A percentile compares a stretch with the other conserved stretches of the same genome.
Evolutionary conservation across 2,888 invertebrate species (phyloP).

Genomic region (Acrobeloides nanus): DNA sequence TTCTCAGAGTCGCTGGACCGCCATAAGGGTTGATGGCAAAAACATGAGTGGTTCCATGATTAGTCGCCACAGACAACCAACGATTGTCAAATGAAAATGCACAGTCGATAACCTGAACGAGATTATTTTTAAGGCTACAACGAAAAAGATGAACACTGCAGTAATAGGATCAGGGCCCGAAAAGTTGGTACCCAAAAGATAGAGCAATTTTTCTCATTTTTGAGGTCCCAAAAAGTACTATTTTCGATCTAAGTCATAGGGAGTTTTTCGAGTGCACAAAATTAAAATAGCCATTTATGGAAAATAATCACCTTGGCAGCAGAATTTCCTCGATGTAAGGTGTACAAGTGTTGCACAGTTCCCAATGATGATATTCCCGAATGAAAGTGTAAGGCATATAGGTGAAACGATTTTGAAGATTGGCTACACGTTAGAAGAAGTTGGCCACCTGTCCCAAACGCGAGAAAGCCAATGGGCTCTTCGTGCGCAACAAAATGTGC

Average conservation of each 20-base stretch:
- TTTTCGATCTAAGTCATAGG: too few species aligned
- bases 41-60: conserved; percentile 87
- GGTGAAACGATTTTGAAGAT: conserved; percentile 67
- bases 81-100: conserved; percentile 81
- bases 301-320: conserved; percentile 72
- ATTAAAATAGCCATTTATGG: background rate
- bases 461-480: conserved; percentile 21
- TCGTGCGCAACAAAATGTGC: conserved; percentile 47
- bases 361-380: conserved; percentile 74
- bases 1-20: conserved; percentile 75
- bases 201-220: too few species aligned
- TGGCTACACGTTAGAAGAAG: conserved; percentile 32
- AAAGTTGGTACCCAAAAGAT: too few species aligned
- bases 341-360: conserved; percentile 75
- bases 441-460: conserved; percentile 32
- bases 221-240: too few species aligned
- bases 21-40: conserved; percentile 87
- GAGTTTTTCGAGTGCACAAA: too few species aligned
- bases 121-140: too few species aligned
- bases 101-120: conserved; percentile 67
- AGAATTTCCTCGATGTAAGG: conserved; percentile 86
- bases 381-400: conserved; percentile 88
- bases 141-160: too few species aligned
- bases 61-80: conserved; percentile 90
- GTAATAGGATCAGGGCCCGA: too few species aligned